Evolutionary conservation across 2,113 vertebrate species (phyloP).

Genomic region (Zosterops japonicus): DNA sequence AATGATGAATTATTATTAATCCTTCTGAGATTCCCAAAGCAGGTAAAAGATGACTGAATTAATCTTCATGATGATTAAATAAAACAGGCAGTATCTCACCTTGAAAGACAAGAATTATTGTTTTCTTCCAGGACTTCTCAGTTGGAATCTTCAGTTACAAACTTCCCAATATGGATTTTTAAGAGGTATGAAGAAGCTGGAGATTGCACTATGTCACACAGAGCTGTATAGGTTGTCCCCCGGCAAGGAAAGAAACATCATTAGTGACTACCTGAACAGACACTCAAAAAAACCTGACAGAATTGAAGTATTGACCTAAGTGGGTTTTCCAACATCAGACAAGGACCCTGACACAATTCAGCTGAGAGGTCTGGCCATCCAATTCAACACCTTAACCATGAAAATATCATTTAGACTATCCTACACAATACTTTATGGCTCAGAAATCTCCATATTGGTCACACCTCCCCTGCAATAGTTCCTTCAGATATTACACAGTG

Average conservation of each 20-base stretch:
- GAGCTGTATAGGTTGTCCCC: neutral
- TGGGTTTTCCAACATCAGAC: neutral
- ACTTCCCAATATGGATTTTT: neutral
- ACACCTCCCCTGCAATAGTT: neutral
- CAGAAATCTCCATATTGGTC: neutral
- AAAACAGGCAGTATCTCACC: neutral
- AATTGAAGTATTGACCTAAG: neutral
- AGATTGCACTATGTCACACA: neutral
- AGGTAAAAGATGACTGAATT: conserved; percentile 8
- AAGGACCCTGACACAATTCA: neutral
- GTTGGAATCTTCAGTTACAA: neutral
- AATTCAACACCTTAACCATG: neutral
- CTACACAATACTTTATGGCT: neutral
- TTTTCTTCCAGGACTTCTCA: neutral
- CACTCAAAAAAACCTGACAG: neutral
- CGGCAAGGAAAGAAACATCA: neutral
- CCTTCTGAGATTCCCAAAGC: neutral
- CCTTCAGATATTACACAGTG: neutral
- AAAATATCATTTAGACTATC: neutral
- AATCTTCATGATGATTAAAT: neutral
- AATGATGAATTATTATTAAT: conserved; percentile 37
- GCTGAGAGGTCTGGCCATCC: neutral
- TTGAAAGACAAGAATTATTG: neutral
- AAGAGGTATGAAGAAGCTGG: neutral
- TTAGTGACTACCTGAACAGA: neutral